These are phyloP conservation scores for Actinemys pallida DNA, from an alignment of 2,113 vertebrate genomes.

Conservation along the genomic window DNA sequence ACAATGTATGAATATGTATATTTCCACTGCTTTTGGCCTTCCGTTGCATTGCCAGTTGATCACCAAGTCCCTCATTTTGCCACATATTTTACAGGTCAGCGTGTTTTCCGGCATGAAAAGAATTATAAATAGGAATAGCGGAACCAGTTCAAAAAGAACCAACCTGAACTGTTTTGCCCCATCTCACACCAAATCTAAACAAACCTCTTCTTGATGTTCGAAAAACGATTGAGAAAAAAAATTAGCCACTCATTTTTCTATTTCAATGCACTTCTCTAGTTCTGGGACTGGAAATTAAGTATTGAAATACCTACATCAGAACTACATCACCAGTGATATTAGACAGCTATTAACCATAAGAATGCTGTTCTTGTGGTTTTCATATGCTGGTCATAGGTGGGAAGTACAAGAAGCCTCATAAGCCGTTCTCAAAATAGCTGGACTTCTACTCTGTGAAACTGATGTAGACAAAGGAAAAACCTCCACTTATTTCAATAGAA, in stretches of 20 bases:
- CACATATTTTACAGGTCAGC: constrained; percentile 26
- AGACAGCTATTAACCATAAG: not conserved
- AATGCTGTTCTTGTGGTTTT: not conserved
- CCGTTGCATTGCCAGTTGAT: not conserved
- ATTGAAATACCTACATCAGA: not conserved
- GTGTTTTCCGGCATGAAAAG: constrained; percentile 29
- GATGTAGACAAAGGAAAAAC: constrained; percentile 11
- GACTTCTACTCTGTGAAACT: not conserved
- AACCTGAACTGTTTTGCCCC: constrained; percentile 24
- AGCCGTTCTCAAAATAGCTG: not conserved
- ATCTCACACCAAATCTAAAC: constrained; percentile 20
- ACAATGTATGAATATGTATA: not conserved
- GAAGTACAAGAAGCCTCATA: not conserved
- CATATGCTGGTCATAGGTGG: not conserved
- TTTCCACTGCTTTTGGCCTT: constrained; percentile 14
- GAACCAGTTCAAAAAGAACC: constrained; percentile 26
- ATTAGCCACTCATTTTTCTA: not conserved
- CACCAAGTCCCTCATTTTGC: not conserved
- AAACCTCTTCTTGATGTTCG: constrained; percentile 4
- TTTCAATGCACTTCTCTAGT: not conserved
- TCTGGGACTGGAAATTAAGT: constrained; percentile 7
- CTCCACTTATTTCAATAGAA: not conserved
- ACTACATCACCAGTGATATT: not conserved
- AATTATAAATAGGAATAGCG: constrained; percentile 20
- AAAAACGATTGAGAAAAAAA: not conserved